Evolutionary conservation across 2,113 vertebrate species (phyloP).

Genomic region (Brachyhypopomus occidentalis): DNA sequence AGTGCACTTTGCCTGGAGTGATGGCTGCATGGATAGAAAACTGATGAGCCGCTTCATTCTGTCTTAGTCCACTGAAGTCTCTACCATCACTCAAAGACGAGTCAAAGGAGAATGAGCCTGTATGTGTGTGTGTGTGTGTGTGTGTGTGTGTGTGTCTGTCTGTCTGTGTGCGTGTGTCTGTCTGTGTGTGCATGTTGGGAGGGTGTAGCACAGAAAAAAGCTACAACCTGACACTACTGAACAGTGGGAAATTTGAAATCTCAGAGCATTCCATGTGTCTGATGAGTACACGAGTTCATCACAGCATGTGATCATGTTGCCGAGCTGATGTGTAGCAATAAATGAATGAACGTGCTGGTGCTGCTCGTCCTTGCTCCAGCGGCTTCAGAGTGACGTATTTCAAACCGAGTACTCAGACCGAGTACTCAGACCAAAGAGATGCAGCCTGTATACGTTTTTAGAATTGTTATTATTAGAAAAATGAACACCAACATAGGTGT

Average conservation of each 20-base stretch:
- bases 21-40: slow-evolving; percentile 58
- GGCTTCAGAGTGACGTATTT: background rate
- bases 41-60: slow-evolving; percentile 54
- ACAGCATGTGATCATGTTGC: slow-evolving; percentile 25
- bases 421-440: slow-evolving; percentile 20
- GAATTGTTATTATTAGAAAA: slow-evolving; percentile 26
- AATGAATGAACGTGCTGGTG: slow-evolving; percentile 12
- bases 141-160: slow-evolving; percentile 15
- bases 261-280: background rate
- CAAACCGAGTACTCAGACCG: background rate
- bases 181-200: slow-evolving; percentile 1
- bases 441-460: slow-evolving; percentile 21
- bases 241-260: slow-evolving; percentile 17
- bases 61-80: slow-evolving; percentile 56
- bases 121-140: background rate
- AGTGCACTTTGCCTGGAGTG: slow-evolving; percentile 56
- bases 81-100: slow-evolving; percentile 47
- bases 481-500: slow-evolving; percentile 5
- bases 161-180: slow-evolving; percentile 23
- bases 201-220: background rate
- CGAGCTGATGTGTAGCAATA: slow-evolving; percentile 1
- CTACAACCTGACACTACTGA: background rate
- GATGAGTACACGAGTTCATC: slow-evolving; percentile 5
- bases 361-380: slow-evolving; percentile 11
- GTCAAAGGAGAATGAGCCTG: slow-evolving; percentile 41